Conservation (phyloP, 2,797 vertebrate genomes). For the Hoplostethus mediterraneus region DNA sequence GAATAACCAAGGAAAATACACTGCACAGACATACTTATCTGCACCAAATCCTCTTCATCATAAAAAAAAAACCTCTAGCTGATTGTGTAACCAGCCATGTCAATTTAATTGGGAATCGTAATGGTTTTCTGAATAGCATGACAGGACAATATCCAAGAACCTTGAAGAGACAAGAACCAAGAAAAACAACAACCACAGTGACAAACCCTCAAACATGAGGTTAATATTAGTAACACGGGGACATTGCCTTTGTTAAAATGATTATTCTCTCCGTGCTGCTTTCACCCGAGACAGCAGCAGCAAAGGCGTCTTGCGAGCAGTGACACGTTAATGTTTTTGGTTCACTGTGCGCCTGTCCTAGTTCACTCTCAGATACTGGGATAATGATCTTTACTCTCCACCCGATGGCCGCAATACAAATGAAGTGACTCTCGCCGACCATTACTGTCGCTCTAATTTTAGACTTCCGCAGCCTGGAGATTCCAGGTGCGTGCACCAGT, state of each 20-base stretch:
- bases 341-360: constrained; percentile 43
- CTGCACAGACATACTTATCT: constrained; percentile 18
- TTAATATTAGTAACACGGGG: constrained; percentile 63
- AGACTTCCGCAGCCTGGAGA: constrained; percentile 13
- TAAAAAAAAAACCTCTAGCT: constrained; percentile 38
- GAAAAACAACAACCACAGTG: constrained; percentile 44
- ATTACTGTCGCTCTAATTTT: constrained; percentile 25
- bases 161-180: constrained; percentile 60
- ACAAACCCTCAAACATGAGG: constrained; percentile 52
- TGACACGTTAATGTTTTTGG: constrained; percentile 49
- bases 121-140: constrained; percentile 49
- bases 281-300: constrained; percentile 42
- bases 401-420: constrained; percentile 8
- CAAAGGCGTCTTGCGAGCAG: constrained; percentile 35
- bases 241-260: constrained; percentile 66
- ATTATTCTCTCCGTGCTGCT: constrained; percentile 63
- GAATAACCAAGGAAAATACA: constrained; percentile 8
- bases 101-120: constrained; percentile 81
- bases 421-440: not conserved
- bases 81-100: constrained; percentile 72
- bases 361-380: constrained; percentile 25
- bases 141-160: constrained; percentile 52
- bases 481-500: constrained; percentile 25
- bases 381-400: constrained; percentile 43
- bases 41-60: constrained; percentile 45